Evolutionary conservation across 2,888 invertebrate genomes (phyloP), one percentile per base, ranked within the genome.

Genomic region (Acanthosepion pharaonis): DNA sequence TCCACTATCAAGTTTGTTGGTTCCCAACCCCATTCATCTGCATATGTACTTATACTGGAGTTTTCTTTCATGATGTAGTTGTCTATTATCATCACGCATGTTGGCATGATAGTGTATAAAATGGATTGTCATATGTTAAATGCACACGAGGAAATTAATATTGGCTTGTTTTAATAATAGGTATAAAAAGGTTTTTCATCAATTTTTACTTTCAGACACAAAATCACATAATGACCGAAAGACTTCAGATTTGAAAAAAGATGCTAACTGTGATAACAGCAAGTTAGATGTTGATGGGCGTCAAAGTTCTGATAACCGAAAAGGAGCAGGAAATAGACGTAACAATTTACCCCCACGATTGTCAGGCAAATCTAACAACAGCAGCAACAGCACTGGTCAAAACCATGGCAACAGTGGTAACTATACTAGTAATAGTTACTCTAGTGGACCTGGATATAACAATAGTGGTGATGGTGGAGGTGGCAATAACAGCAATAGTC

Each of bases 341-440:
- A 94, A 59, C 94, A 94, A 94, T 59, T 55, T 94, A n/a, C 94
- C 94, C 20, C 94, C 94, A 33, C 55, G 94, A 64, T 64, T 94
- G 64, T 94, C 94, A 5, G 94, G 94, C n/a, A 94, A 94, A 94
- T 28, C 94, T 33, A 94, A 64, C 64, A 33, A 33, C 33, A 33
- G 33, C 33, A 64, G 33, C 94, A 55, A 5, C 53, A 53, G n/a
- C 53, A n/a, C 93, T 18, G 93, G 51, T 15, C 93, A 93, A 49
- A 94, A 42, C 55, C 94, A 94, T 59, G 94, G 64, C 3, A 48
- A 94, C 33, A 94, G 94, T 33, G n/a, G n/a, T 93, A 93, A 93
- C n/a, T 93, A 93, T 28, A 33, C 59, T 23, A 25, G 59, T 64
- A 64, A 94, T 42, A 94, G 25, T 59, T 64, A 94, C 59, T 55